Base-by-base conservation (phyloP, 2,888 invertebrate species). In the Steinernema scapterisci region DNA sequence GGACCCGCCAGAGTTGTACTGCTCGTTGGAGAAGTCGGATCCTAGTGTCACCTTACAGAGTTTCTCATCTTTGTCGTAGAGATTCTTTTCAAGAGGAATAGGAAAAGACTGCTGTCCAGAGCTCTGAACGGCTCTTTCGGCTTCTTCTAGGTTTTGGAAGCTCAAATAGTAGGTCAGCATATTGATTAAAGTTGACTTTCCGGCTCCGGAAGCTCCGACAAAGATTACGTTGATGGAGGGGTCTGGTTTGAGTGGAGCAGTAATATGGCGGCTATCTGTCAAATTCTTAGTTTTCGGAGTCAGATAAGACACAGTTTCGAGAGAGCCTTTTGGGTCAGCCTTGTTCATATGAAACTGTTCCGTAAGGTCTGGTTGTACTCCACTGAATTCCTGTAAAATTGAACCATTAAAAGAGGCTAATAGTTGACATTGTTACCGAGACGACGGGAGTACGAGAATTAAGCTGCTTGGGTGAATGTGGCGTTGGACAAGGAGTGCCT, bases 1-100 rank as follows among this genome's bases (percentile, higher is more conserved):
- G 16, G 76, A 76, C 19, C 77, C n/a, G 0, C 76, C 76, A 21
- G 72, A 19, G 31, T 13, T 3, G 19, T 23, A n/a, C 1, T 6
- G 6, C 25, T 73, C 70, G 44, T 70, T 27, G n/a, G 9, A 9
- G 70, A 19, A 38, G 9, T 70, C 70, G 9, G 9, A 11, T 16
- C n/a, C 70, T n/a, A 70, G 7, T 9, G 7, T 21, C 27, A 70
- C 7, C 13, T 44, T 13, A 7, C 7, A 7, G 7, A 13, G 45
- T 9, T 44, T 44, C 7, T 13, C 45, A 13, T 44, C 13, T 13
- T 13, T 44, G 45, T 44, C 45, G 13, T 44, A 44, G 45, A 44
- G 45, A 7, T 7, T 44, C 45, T 9, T 44, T 13, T 44, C 13
- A 7, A 44, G 13, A 44, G 45, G 45, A 13, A 44, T 44, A 44